Base-by-base conservation (phyloP, 2,113 vertebrate species). In the Megaceryle torquata region DNA sequence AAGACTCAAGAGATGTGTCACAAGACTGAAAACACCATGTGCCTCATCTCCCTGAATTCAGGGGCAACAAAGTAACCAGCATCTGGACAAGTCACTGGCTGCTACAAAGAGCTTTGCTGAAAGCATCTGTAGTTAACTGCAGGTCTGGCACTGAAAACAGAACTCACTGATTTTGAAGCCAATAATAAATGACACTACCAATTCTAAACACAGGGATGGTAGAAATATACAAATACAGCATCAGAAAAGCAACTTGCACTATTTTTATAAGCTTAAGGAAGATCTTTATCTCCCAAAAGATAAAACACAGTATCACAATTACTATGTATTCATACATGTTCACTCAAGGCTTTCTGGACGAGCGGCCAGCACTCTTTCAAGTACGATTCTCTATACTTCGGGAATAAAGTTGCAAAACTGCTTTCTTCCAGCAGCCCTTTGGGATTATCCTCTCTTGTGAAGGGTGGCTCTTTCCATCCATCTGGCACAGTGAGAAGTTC, bases 331-430 rank as follows among this genome's bases (percentile, higher is more conserved):
- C 99, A 88, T 97, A 99, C 99, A 12, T 96, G 92, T 35, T 99
- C 99, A 83, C 93, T 97, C 88, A 99, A 97, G 7, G 99, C 98
- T 86, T 98, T 99, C 97, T 99, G 99, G 50, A 99, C 99, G 1
- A 99, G 98, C 0, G 99, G 98, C 99, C 99, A 99, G 96, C 99
- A 99, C 88, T 99, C 99, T 64, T 99, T 99, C 96, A 99, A 93
- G 82, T 99, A 99, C 0, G 98, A 98, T 89, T 99, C 99, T 96
- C 99, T 98, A 41, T 99, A 99, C 67, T 99, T 99, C 0, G 99
- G 99, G 80, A 99, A 99, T 16, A 99, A 98, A 0, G 99, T 99
- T 41, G 99, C 99, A 87, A 99, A 99, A 95, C 99, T 99, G 98
- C 99, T 99, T 93, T 99, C 99, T 85, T 99, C 99, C 97, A 99